phyloP scores from a whole-genome alignment of 1,140 invertebrate genomes.

The Polypedilum vanderplanki region DNA sequence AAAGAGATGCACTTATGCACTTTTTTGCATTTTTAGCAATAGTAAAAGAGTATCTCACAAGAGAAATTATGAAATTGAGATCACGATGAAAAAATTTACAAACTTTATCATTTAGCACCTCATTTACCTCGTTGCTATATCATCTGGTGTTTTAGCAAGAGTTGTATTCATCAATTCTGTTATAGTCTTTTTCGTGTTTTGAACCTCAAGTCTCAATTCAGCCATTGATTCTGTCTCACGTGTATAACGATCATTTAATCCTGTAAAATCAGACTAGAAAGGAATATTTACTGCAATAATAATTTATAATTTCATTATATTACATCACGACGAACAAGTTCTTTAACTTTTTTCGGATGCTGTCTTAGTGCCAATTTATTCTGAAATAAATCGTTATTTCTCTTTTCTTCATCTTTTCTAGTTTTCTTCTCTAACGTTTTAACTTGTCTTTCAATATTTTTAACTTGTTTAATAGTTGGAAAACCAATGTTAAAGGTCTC shows the following conservation, averaged over 20 bases:
- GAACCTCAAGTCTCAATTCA: constrained; percentile 37
- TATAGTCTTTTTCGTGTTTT: constrained; percentile 38
- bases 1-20: not conserved
- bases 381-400: not conserved
- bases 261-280: constrained; percentile 23
- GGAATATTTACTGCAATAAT: no score
- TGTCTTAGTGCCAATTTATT: not conserved
- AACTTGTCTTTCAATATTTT: constrained; percentile 36
- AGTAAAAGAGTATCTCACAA: not conserved
- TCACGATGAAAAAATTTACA: not conserved
- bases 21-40: not conserved
- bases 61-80: not conserved
- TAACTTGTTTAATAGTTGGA: constrained; percentile 39
- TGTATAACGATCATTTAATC: constrained; percentile 29
- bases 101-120: not conserved
- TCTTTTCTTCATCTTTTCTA: not conserved
- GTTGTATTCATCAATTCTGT: constrained; percentile 40
- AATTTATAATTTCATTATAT: not conserved
- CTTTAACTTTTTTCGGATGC: not conserved
- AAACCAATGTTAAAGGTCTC: constrained; percentile 40
- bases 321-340: constrained; percentile 23
- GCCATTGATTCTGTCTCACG: constrained; percentile 40
- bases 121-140: constrained; percentile 38
- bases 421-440: not conserved
- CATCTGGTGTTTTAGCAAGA: constrained; percentile 38